Evolutionary conservation across 1,140 invertebrate genomes (phyloP).

Genomic region (Scaptomyza montana): DNA sequence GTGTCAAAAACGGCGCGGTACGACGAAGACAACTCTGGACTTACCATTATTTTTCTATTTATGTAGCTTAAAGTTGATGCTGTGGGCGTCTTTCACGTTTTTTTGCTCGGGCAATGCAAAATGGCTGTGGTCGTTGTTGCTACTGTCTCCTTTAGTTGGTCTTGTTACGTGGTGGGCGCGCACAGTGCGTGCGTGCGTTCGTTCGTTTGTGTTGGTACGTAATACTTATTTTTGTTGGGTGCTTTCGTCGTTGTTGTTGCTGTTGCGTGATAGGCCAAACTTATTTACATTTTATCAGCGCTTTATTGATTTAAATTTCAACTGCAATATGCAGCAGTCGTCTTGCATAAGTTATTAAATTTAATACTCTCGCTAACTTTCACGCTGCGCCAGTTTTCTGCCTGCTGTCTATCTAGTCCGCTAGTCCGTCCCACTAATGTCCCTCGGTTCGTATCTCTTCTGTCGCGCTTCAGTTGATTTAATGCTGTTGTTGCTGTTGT

Average conservation of each 20-base stretch:
- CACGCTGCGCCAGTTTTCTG: conserved; percentile 36
- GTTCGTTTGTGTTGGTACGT: conserved; percentile 17
- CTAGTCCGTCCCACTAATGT: conserved; percentile 9
- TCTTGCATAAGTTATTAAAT: conserved; percentile 47
- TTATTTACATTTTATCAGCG: conserved; percentile 5
- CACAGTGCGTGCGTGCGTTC: conserved; percentile 10
- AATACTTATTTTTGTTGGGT: conserved; percentile 23
- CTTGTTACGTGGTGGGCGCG: conserved; percentile 18
- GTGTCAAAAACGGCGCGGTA: conserved; percentile 43
- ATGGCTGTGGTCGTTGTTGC: conserved; percentile 5
- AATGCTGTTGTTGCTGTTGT: conserved; percentile 33
- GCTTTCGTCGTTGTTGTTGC: conserved; percentile 8
- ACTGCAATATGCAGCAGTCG: conserved; percentile 27
- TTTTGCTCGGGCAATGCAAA: conserved; percentile 17
- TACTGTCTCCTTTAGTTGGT: neutral
- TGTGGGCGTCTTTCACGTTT: conserved; percentile 11
- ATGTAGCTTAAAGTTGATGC: conserved; percentile 17
- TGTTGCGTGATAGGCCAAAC: conserved; percentile 39
- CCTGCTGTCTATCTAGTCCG: neutral
- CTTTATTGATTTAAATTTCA: conserved; percentile 42
- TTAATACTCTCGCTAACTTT: conserved; percentile 47
- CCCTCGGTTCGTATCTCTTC: conserved; percentile 37
- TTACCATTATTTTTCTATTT: conserved; percentile 33
- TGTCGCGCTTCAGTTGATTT: conserved; percentile 62
- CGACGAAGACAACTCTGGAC: conserved; percentile 27